Evolutionary conservation across 1,140 invertebrate species (phyloP), one percentile per base, ranked within the genome.

Genomic region (Lepeophtheirus salmonis): DNA sequence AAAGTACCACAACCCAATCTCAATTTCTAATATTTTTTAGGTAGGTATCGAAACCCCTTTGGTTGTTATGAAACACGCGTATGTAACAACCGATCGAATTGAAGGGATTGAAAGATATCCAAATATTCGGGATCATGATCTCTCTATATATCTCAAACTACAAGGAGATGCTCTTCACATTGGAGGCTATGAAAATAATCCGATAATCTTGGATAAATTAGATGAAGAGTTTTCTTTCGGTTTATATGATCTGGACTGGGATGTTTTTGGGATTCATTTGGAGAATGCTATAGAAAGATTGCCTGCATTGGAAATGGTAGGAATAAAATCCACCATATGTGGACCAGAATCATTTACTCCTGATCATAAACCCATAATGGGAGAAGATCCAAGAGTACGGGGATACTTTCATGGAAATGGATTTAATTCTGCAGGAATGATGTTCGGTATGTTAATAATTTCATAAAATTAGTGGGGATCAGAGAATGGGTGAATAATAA

Each of bases 371-470:
- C 85, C 87, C 14, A 66, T 91, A n/a, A 75, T 91, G 72, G 84
- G 75, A 65, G 67, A 70, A 64, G 65, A 65, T 59, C 65, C 64
- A 6, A 64, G 64, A 4, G 63, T 76, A 1, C 4, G 65, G 64
- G 76, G 84, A 50, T 76, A 89, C 22, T 90, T 80, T 68, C 83
- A 90, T 68, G 84, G 80, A 50, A 86, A 82, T 66, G 87, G 84
- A 10, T 90, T 86, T 68, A 92, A 91, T 68, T 89, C 84, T 21
- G 79, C 83, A 0, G 88, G 88, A 2, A 88, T 91, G 80, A 89
- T 89, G 83, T 78, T 87, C 52, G 84, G 85, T 52, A 52, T 10
- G 30, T 41, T 6, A n/a, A n/a, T n/a, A n/a, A n/a, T n/a, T n/a
- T n/a, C n/a, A n/a, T n/a, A n/a, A n/a, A n/a, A n/a, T n/a, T n/a